Base-by-base conservation (phyloP, 2,888 invertebrate genomes). In the Nysson spinosus region DNA sequence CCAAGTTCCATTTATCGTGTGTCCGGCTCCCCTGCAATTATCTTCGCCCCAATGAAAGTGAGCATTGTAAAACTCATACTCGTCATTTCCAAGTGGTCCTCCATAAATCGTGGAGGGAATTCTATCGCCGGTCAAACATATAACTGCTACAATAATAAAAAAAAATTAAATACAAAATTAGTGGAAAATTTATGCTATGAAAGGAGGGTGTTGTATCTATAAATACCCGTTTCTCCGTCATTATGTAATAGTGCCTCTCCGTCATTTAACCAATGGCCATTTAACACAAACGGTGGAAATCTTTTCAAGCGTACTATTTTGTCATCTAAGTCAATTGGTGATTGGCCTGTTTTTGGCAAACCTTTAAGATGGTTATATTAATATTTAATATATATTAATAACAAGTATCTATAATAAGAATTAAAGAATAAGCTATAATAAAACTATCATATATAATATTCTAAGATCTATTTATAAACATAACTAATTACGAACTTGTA, bases 1-100 rank as follows among this genome's bases (percentile, higher is more conserved):
- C 84, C 82, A 83, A 26, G 80, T 79, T 22, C 77, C 73, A 54
- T 85, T 81, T 32, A 85, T 73, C 2, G 75, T 79, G 28, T 85
- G 85, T 28, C 83, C 83, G 1, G 83, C 80, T 0, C 85, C 84
- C 11, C 60, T 63, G 43, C 81, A 80, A 58, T 85, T 64, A 1
- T 78, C 71, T 34, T 75, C 63, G 1, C 83, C 80, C 84, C 84
- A 85, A 32, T 82, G 83, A 57, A 85, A 85, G 34, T 84, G 80
- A 0, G 64, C 66, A 0, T 78, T 49, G 3, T 42, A 1, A 28
- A 83, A 78, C 57, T 84, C 83, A 32, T 81, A 85, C 0, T 71
- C 55, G 11, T 83, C 83, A 11, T 61, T 52, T 1, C 56, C 19
- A 3, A 84, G 57, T 1, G 84, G 84, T 1, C 85, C 85, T 0